Evolutionary conservation across 2,888 invertebrate species (phyloP).

Genomic region (Drosophila ezoana): DNA sequence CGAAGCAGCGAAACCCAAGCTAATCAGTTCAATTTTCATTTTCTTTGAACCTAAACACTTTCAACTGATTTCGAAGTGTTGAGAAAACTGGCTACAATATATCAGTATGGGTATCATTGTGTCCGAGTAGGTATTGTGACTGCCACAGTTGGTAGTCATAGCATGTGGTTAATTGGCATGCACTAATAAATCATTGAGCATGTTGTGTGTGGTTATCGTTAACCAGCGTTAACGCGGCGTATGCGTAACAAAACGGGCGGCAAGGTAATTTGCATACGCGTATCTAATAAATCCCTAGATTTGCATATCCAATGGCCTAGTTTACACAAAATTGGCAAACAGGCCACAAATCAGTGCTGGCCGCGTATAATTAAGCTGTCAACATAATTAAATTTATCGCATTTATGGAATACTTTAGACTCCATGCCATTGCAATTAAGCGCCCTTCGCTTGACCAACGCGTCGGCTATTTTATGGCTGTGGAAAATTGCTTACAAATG

Average conservation of each 20-base stretch:
- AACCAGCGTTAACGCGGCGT: conserved; percentile 24
- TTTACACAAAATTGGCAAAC: conserved; percentile 34
- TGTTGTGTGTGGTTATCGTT: neutral
- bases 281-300: conserved; percentile 66
- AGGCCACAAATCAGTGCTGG: conserved; percentile 56
- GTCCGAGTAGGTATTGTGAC: neutral
- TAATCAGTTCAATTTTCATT: no score
- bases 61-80: neutral
- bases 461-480: conserved; percentile 12
- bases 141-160: conserved; percentile 35
- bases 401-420: conserved; percentile 23
- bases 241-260: conserved; percentile 21
- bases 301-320: conserved; percentile 66
- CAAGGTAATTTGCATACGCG: conserved; percentile 47
- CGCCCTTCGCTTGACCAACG: neutral
- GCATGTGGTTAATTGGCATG: conserved; percentile 13
- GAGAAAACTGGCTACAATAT: neutral
- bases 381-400: conserved; percentile 74
- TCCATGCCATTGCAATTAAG: conserved; percentile 6
- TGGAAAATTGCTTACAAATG: conserved; percentile 37
- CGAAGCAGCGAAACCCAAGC: no score
- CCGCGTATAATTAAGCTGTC: conserved; percentile 73
- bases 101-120: conserved; percentile 19
- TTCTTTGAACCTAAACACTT: neutral
- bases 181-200: neutral